Evolutionary conservation across 2,888 invertebrate genomes (phyloP), one percentile per base, ranked within the genome.

Genomic region (Cremastinae sp.): DNA sequence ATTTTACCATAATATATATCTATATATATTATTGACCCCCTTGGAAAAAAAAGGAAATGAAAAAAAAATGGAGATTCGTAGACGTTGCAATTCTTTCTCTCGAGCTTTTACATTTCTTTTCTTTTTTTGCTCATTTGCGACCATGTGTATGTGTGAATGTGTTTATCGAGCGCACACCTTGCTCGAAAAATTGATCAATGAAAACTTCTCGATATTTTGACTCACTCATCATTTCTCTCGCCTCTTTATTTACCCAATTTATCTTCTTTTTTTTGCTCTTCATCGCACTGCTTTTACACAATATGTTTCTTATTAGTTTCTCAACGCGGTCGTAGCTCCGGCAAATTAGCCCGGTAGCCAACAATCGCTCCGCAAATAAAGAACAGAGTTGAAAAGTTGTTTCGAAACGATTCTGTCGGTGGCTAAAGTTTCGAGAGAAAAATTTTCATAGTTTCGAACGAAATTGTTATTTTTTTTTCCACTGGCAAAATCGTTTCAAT

Each of bases 231-330:
- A 7, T n/a, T 58, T n/a, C 12, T 7, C 1, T 9, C 43, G 3
- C 59, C 5, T 28, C 5, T 28, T 28, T 28, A 3, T 28, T 28
- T 3, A 28, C n/a, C n/a, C n/a, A n/a, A n/a, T n/a, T n/a, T 41
- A 41, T 41, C 8, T 12, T 41, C 10, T 45, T 43, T 36, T 68
- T 61, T 36, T 61, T 59, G 20, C 36, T 56, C 38, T 41, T 74
- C 66, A 16, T 74, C 45, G 36, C 41, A 22, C 47, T 68, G 20
- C 20, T 2, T 69, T 47, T 69, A 72, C 58, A 69, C 69, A 49
- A 51, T 74, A 56, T 62, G 64, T 69, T 69, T 69, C 74, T 59
- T 72, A 51, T 71, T 64, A 38, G 62, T 54, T 45, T 61, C 54
- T 62, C 45, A 61, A 18, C 54, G 16, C 58, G 10, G 54, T n/a